Evolutionary conservation across 1,140 invertebrate genomes (phyloP).

Genomic region (Aphidius ervi): DNA sequence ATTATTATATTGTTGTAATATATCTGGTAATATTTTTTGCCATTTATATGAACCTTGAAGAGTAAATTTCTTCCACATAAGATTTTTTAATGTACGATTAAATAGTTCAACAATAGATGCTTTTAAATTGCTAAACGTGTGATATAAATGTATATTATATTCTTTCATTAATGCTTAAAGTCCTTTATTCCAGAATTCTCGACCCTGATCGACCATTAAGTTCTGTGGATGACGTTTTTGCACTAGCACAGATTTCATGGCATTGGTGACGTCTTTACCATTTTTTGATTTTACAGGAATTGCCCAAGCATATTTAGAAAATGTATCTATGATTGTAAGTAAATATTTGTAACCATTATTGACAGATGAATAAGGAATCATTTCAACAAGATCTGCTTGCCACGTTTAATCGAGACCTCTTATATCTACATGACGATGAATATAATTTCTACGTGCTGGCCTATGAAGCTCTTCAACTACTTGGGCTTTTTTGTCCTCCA

Average conservation of each 20-base stretch:
- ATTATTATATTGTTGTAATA: background rate
- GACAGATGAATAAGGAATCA: background rate
- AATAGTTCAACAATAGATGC: background rate
- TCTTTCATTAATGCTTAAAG: background rate
- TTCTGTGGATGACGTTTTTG: too few species aligned
- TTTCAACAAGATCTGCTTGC: constrained; percentile 19
- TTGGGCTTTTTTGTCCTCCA: background rate
- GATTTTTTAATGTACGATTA: background rate
- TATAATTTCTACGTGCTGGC: constrained; percentile 15
- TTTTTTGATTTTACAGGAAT: too few species aligned
- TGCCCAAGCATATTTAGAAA: too few species aligned
- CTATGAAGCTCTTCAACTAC: constrained; percentile 10
- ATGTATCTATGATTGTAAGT: too few species aligned
- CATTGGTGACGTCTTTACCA: too few species aligned
- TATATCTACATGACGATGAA: constrained; percentile 13
- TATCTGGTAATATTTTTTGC: background rate
- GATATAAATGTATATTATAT: constrained; percentile 2
- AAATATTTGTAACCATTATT: too few species aligned
- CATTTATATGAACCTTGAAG: background rate
- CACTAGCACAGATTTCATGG: too few species aligned
- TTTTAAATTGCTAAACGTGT: background rate
- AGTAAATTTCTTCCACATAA: background rate
- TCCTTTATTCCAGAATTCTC: too few species aligned
- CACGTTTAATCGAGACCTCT: constrained; percentile 14
- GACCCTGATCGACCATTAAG: too few species aligned